These are phyloP conservation scores for Proctacanthus coquilletti DNA, from an alignment of 1,140 invertebrate genomes.

Conservation along the genomic window DNA sequence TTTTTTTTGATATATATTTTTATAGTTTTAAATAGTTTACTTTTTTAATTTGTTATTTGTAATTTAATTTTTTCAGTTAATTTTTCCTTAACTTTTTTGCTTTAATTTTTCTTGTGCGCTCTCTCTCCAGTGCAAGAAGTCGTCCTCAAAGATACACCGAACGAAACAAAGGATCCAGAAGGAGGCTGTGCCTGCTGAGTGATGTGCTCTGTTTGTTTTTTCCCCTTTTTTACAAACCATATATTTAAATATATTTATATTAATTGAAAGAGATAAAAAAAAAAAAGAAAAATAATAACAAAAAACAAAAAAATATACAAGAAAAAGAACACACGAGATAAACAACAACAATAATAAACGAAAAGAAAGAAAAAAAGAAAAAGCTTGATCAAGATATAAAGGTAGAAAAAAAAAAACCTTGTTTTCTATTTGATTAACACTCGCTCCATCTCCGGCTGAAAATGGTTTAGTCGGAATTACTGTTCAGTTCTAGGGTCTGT, in stretches of 20 bases:
- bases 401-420: too few relatives aligned
- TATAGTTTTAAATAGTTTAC: not conserved
- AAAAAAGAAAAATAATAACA: not conserved
- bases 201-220: constrained; percentile 1
- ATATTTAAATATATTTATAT: not conserved
- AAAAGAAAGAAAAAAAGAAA: too few relatives aligned
- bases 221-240: not conserved
- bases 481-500: too few relatives aligned
- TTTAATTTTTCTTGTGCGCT: constrained; percentile 7
- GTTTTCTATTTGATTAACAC: too few relatives aligned
- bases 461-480: too few relatives aligned
- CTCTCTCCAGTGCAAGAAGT: constrained; percentile 83
- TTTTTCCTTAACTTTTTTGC: constrained; percentile 21
- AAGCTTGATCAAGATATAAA: too few relatives aligned
- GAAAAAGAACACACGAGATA: not conserved
- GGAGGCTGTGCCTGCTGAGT: constrained; percentile 80
- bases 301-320: not conserved
- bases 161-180: constrained; percentile 78
- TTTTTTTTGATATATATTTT: too few relatives aligned
- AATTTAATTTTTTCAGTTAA: constrained; percentile 12
- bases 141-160: constrained; percentile 88
- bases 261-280: not conserved
- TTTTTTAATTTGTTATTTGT: constrained; percentile 4
- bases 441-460: too few relatives aligned
- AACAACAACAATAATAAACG: not conserved